Evolutionary conservation across 2,113 vertebrate species (phyloP).

Genomic region (Cynoglossus semilaevis): DNA sequence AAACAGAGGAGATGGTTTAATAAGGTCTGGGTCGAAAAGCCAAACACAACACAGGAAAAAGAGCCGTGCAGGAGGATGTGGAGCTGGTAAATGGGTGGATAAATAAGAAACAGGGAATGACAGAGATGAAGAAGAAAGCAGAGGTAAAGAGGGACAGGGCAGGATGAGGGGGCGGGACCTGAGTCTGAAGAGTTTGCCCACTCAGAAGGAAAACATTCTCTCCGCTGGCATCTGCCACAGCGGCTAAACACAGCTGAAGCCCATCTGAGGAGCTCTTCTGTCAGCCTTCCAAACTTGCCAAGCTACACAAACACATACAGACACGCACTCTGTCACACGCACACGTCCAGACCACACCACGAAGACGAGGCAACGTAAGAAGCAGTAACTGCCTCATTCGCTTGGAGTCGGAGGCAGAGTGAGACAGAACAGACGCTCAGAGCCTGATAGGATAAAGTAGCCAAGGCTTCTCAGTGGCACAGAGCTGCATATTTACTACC

Average conservation of each 20-base stretch:
- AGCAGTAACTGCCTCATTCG: constrained; percentile 36
- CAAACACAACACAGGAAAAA: constrained; percentile 43
- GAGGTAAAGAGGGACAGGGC: constrained; percentile 21
- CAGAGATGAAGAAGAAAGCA: constrained; percentile 15
- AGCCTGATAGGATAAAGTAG: constrained; percentile 47
- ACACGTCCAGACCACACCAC: constrained; percentile 20
- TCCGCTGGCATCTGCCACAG: constrained; percentile 83
- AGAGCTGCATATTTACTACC: neutral
- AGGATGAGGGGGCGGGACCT: constrained; percentile 28
- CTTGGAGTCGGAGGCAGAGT: constrained; percentile 45
- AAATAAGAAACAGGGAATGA: constrained; percentile 19
- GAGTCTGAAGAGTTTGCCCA: constrained; percentile 32
- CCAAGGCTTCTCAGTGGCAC: constrained; percentile 20
- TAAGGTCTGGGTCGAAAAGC: constrained; percentile 49
- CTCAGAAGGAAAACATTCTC: constrained; percentile 70
- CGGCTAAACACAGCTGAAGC: constrained; percentile 77
- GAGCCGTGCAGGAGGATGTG: constrained; percentile 34
- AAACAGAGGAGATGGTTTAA: constrained; percentile 62
- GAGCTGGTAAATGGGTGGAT: constrained; percentile 26
- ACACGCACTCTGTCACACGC: constrained; percentile 38
- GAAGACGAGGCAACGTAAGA: constrained; percentile 41
- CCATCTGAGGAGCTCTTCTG: constrained; percentile 82
- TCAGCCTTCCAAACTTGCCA: constrained; percentile 78
- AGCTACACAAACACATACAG: constrained; percentile 41
- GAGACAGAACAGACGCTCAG: constrained; percentile 37